Evolutionary conservation across 1,140 invertebrate species (phyloP), one percentile per base, ranked within the genome.

Genomic region (Zaprionus capensis): DNA sequence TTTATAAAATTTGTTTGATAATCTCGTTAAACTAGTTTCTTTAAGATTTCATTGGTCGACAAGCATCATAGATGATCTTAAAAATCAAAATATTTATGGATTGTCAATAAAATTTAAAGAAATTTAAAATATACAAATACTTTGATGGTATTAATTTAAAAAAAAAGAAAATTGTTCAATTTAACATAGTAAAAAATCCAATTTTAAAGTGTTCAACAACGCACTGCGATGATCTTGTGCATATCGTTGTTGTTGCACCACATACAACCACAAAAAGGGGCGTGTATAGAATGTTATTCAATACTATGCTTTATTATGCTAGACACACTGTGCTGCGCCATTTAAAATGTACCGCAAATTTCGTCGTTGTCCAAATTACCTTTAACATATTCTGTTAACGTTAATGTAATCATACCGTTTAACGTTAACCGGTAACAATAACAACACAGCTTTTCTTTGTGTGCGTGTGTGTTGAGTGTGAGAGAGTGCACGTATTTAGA

Each of bases 391-490:
- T 61, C 36, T 77, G 76, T 82, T 80, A 87, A 64, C 82, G 55
- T 31, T 20, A 51, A 59, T 65, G 49, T 65, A 64, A 74, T 64
- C n/a, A 44, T 49, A 22, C 24, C 49, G 66, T 51, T 56, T 57
- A 66, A 59, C 67, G 56, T 79, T 71, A 77, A 65, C 83, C 83
- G 77, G 83, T 69, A 76, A 71, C 76, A 68, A 53, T 64, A 77
- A 66, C 41, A 41, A 77, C 58, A 70, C 61, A 20, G 26, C 24
- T 44, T 49, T n/a, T 51, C 46, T 1, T 24, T 24, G 20, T 24
- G 46, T 22, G 15, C 17, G 22, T 67, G 69, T 81, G 66, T 58
- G 22, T 70, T 63, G 65, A 72, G 31, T 41, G 41, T 12, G 11
- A 58, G 62, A 24, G 20, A 36, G 51, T 41, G 59, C 34, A 44